Percentiles rank a stretch among this genome's conserved stretches.
Evolutionary conservation across 2,888 invertebrate species (phyloP).

Genomic region (Aquatica leii): DNA sequence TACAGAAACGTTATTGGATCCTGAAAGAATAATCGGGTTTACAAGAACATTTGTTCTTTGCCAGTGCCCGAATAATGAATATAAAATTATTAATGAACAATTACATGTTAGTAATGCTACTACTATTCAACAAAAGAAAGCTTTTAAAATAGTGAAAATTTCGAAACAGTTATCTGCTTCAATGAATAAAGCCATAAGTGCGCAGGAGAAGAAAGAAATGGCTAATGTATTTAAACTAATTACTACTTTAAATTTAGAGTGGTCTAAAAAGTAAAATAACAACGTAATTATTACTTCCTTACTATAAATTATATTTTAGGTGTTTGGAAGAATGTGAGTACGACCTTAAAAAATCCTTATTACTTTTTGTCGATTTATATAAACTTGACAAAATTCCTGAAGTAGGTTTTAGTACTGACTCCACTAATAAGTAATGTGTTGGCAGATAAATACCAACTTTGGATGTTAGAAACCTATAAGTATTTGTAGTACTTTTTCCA

Average conservation of each 20-base stretch:
- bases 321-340: slow-evolving; percentile 72
- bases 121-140: slow-evolving; percentile 45
- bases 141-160: slow-evolving; percentile 48
- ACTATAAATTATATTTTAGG: slow-evolving; percentile 59
- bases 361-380: slow-evolving; percentile 60
- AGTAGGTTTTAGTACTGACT: slow-evolving; percentile 44
- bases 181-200: slow-evolving; percentile 43
- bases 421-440: background rate
- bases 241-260: slow-evolving; percentile 52
- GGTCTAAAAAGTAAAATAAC: slow-evolving; percentile 52
- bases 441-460: too few species aligned
- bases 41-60: slow-evolving; percentile 66
- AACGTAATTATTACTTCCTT: slow-evolving; percentile 9
- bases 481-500: too few species aligned
- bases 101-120: slow-evolving; percentile 66
- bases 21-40: slow-evolving; percentile 66
- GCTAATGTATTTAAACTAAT: slow-evolving; percentile 48
- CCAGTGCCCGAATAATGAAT: slow-evolving; percentile 62
- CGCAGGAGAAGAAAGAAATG: slow-evolving; percentile 49
- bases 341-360: slow-evolving; percentile 66
- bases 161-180: slow-evolving; percentile 30
- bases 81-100: slow-evolving; percentile 74
- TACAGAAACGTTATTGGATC: slow-evolving; percentile 60
- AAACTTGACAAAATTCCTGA: slow-evolving; percentile 55
- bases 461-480: too few species aligned